phyloP scores from a whole-genome alignment of 2,888 invertebrate species.

The Tinea trinotella region DNA sequence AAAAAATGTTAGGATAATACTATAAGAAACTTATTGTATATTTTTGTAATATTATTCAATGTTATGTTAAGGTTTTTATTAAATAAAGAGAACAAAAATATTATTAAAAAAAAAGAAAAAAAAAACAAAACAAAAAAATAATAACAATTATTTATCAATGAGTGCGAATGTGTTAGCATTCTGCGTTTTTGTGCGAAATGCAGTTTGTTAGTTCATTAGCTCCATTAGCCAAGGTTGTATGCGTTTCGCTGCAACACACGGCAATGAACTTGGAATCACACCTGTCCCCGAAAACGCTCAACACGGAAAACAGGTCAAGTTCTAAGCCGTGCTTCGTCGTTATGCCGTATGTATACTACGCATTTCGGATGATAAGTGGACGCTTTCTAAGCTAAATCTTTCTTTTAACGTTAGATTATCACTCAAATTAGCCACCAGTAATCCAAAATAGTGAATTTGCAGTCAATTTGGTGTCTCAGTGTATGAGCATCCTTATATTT shows the following conservation, averaged over 20 bases:
- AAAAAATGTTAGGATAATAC: slow-evolving; percentile 20
- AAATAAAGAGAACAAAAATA: slow-evolving; percentile 68
- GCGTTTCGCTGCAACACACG: slow-evolving; percentile 32
- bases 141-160: slow-evolving; percentile 23
- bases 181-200: background rate
- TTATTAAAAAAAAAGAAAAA: slow-evolving; percentile 45
- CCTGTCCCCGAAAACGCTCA: slow-evolving; percentile 33
- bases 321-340: slow-evolving; percentile 40
- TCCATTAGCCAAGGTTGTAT: slow-evolving; percentile 45
- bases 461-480: background rate
- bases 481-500: no score
- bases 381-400: no score
- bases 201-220: slow-evolving; percentile 27
- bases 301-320: slow-evolving; percentile 52
- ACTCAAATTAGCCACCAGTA: no score
- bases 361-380: no score
- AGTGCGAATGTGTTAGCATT: slow-evolving; percentile 20
- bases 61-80: slow-evolving; percentile 65
- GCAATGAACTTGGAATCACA: slow-evolving; percentile 56
- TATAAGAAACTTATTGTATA: slow-evolving; percentile 59
- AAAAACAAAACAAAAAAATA: slow-evolving; percentile 41
- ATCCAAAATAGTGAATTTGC: no score
- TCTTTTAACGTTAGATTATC: no score
- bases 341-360: no score
- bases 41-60: slow-evolving; percentile 65